Conservation (phyloP, 2,113 vertebrate genomes). For the Colinus virginianus region DNA sequence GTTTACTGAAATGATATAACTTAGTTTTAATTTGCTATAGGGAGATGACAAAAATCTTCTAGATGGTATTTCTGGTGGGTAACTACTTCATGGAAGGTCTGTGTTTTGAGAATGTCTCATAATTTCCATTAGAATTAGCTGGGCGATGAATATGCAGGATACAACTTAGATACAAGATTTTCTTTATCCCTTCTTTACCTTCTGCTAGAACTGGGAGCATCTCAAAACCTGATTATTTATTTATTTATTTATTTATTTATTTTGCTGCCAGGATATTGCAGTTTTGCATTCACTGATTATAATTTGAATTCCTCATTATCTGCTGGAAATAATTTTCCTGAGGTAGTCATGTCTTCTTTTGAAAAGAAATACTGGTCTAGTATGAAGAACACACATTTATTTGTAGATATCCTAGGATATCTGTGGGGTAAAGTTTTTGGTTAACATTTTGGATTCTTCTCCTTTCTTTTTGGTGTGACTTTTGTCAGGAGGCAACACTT, state of each 20-base stretch:
- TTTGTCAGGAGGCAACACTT: background rate
- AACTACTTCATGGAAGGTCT: background rate
- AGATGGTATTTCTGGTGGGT: background rate
- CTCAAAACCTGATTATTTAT: background rate
- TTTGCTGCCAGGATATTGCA: background rate
- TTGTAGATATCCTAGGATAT: background rate
- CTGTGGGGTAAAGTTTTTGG: rapidly evolving
- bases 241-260: too few species aligned
- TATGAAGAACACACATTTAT: background rate
- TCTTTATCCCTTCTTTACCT: background rate
- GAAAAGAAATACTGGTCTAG: background rate
- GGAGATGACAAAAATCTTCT: background rate
- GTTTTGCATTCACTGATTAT: background rate
- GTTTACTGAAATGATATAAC: background rate
- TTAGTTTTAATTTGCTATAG: background rate
- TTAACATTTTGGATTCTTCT: background rate
- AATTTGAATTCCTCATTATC: background rate
- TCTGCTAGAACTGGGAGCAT: background rate
- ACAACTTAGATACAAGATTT: background rate
- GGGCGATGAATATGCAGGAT: background rate
- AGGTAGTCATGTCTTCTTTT: background rate
- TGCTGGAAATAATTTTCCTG: background rate
- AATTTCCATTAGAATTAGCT: background rate
- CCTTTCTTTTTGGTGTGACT: background rate
- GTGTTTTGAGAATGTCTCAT: background rate